Base-by-base conservation (phyloP, 35 echinoderm and acorn worm species). In the Ophiothrix spiculata region DNA sequence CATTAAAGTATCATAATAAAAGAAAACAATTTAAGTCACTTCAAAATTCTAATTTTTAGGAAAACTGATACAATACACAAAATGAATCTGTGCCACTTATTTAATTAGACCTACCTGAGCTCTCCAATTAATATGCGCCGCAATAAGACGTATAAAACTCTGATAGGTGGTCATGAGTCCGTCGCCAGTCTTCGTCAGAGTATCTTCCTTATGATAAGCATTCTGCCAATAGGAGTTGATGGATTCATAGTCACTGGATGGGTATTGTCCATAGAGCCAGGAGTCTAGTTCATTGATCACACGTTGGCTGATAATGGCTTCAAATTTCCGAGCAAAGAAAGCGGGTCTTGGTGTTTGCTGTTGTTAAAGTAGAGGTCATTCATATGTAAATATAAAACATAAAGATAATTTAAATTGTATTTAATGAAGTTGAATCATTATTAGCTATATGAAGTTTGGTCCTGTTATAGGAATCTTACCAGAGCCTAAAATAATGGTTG, bases 311-410 rank as follows among this genome's bases (percentile, higher is more conserved):
- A 98, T 93, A 21, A 91, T 83, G 6, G 95, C 81, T 77, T 98
- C 95, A 98, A 98, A 98, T 69, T 98, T 98, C 34, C 95, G 93
- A 42, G 95, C 88, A 86, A 98, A 98, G 79, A 84, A 98, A 31
- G 92, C 89, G 40, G 95, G 95, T 31, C 95, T 69, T 10, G 60
- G 60, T 2, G 25, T 69, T 69, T 69, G 60, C 60, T 69, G 60
- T 10, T 15, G 60, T 6, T 4, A 4, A 69, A 25, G 23, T 69
- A 69, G n/a, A n/a, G n/a, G n/a, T n/a, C n/a, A n/a, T n/a, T n/a
- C n/a, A n/a, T n/a, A n/a, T n/a, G n/a, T n/a, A n/a, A n/a, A n/a
- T n/a, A n/a, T n/a, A n/a, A n/a, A n/a, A n/a, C n/a, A n/a, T n/a
- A n/a, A n/a, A n/a, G n/a, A n/a, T n/a, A n/a, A n/a, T n/a, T n/a